Base-by-base conservation (phyloP, 2,113 vertebrate genomes). In the Solenodon paradoxus region DNA sequence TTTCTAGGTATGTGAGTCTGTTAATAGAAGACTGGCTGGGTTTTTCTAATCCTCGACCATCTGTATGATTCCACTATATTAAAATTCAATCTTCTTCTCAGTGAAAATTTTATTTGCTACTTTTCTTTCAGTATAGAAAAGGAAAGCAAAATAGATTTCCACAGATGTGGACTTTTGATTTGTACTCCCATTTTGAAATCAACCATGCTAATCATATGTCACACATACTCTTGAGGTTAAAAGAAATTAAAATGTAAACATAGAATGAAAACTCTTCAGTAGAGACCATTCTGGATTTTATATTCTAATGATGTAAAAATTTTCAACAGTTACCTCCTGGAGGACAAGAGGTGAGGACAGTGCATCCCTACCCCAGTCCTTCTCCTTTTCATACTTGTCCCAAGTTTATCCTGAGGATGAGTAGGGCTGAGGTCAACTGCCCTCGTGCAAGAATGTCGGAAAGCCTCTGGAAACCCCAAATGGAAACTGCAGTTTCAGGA, bases 151-250 rank as follows among this genome's bases (percentile, higher is more conserved):
- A 26, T 45, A 78, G 24, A 1, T 86, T n/a, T 79, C 51, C 26
- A 38, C 90, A 68, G 47, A 91, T 7, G 35, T 74, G 38, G 32
- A 1, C 32, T 61, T 72, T 71, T 61, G 49, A 66, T 51, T 94
- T 75, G 79, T 49, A n/a, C 13, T 94, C 12, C 83, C 20, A 94
- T 68, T 95, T 61, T 82, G 59, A 94, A 88, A 64, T 90, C 30
- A 51, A 11, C 38, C 7, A 38, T 78, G 42, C 9, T 35, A 72
- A 68, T 90, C 81, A 19, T 55, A 84, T 61, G 19, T n/a, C 38
- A 32, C n/a, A 15, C 5, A 24, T 88, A 20, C 26, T 79, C 4
- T 93, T 80, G 53, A 59, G 69, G 30, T 69, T 74, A 95, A 93
- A 69, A 38, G 16, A 88, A 89, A 80, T 87, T 51, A 74, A 75